phyloP scores from a whole-genome alignment of 2,888 invertebrate genomes.

The Sphecodes monilicornis region DNA sequence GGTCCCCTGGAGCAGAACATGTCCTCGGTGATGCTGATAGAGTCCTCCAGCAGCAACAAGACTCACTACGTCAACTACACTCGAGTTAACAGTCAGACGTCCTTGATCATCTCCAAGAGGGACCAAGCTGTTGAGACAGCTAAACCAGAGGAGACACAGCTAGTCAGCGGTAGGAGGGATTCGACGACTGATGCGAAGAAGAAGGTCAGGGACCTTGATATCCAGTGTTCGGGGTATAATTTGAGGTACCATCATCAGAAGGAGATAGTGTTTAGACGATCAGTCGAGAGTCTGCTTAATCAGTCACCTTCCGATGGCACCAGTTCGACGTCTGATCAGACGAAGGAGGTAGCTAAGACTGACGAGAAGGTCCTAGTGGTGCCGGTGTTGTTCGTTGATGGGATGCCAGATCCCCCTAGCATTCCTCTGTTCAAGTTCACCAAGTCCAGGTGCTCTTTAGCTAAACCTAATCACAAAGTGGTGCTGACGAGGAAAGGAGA shows the following conservation, averaged over 20 bases:
- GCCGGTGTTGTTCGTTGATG: conserved; percentile 66
- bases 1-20: neutral
- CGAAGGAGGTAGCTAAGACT: neutral
- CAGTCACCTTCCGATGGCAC: neutral
- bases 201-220: conserved; percentile 10
- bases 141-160: neutral
- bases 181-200: neutral
- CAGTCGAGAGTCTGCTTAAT: conserved; percentile 24
- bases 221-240: conserved; percentile 29
- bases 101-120: conserved; percentile 15
- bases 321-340: neutral
- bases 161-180: neutral
- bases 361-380: conserved; percentile 68
- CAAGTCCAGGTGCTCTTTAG: neutral
- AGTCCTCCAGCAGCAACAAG: neutral
- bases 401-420: conserved; percentile 56
- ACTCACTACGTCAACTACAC: conserved; percentile 13
- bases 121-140: conserved; percentile 18
- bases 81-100: conserved; percentile 28
- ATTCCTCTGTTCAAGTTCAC: conserved; percentile 39
- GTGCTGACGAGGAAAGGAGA: neutral
- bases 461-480: conserved; percentile 19
- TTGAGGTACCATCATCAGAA: conserved; percentile 18
- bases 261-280: neutral
- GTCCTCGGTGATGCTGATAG: conserved; percentile 14